phyloP scores from a whole-genome alignment of 2,888 invertebrate species.

The Nebria salina region DNA sequence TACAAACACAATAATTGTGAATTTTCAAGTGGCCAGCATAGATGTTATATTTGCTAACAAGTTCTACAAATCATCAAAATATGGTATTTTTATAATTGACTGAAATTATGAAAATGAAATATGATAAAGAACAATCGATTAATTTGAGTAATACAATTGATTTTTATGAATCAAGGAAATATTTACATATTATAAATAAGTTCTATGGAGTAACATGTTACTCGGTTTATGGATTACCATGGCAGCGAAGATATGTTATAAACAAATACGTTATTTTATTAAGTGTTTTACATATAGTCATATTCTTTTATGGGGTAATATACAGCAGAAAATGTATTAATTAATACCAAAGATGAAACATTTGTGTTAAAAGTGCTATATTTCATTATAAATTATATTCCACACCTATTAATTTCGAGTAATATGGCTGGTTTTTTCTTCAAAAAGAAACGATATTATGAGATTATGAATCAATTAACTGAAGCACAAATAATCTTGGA shows the following conservation, averaged over 20 bases:
- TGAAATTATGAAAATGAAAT: no score
- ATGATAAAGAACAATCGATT: neutral
- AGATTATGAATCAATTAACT: slow-evolving; percentile 1
- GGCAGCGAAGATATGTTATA: slow-evolving; percentile 4
- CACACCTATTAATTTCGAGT: neutral
- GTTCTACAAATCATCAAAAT: no score
- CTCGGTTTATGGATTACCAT: slow-evolving; percentile 8
- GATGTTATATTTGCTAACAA: no score
- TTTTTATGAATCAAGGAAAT: neutral
- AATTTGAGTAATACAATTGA: neutral
- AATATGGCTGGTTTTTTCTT: slow-evolving; percentile 2
- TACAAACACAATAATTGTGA: no score
- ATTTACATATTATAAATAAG: neutral
- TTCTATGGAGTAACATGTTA: neutral
- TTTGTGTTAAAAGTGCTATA: neutral
- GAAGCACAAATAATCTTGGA: neutral
- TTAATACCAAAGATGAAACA: neutral
- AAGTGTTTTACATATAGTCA: slow-evolving; percentile 4
- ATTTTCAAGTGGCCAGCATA: no score
- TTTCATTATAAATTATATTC: neutral
- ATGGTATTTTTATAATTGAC: no score
- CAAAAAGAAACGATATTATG: slow-evolving; percentile 16
- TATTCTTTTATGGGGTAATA: slow-evolving; percentile 2
- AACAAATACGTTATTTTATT: slow-evolving; percentile 6
- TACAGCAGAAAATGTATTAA: neutral